Evolutionary conservation across 2,113 vertebrate genomes (phyloP).

Genomic region (Corythornis vintsioides): DNA sequence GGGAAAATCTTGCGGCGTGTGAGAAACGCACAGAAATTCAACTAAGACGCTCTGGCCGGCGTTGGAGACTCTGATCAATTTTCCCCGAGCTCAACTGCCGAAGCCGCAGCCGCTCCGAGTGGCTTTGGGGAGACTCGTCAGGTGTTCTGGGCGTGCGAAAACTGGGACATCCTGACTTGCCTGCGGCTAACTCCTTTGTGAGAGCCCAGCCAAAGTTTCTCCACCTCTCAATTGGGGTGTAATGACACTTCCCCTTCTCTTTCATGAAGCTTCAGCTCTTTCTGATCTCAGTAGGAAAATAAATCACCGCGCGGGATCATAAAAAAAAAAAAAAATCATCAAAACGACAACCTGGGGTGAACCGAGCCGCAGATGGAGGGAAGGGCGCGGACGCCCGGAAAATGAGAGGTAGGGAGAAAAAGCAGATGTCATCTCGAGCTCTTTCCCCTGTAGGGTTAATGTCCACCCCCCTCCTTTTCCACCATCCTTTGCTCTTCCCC

Average conservation of each 20-base stretch:
- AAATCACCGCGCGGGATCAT: slow-evolving; percentile 22
- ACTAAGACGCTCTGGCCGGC: not conserved
- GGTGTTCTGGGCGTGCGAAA: slow-evolving; percentile 34
- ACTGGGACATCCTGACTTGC: slow-evolving; percentile 42
- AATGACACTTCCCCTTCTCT: slow-evolving; percentile 49
- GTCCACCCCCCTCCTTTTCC: not conserved
- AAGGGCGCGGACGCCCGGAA: slow-evolving; percentile 41
- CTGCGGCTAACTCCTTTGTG: slow-evolving; percentile 52
- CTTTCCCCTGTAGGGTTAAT: slow-evolving; percentile 59
- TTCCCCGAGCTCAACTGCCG: not conserved
- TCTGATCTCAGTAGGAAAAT: slow-evolving; percentile 40
- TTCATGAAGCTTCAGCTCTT: slow-evolving; percentile 43
- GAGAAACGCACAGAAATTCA: not conserved
- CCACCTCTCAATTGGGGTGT: slow-evolving; percentile 47
- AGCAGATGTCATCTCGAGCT: slow-evolving; percentile 10
- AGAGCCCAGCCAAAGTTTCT: slow-evolving; percentile 33
- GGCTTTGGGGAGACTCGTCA: slow-evolving; percentile 10
- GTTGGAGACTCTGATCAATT: not conserved
- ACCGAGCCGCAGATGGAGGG: slow-evolving; percentile 25
- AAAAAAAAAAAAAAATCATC: not conserved
- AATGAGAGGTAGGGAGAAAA: slow-evolving; percentile 40
- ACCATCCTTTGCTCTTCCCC: slow-evolving; percentile 7
- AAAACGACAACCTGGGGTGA: slow-evolving; percentile 30
- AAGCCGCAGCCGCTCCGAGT: not conserved
- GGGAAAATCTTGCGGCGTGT: not conserved